Conservation (phyloP, 2,113 vertebrate genomes). For the Urocolius indicus region DNA sequence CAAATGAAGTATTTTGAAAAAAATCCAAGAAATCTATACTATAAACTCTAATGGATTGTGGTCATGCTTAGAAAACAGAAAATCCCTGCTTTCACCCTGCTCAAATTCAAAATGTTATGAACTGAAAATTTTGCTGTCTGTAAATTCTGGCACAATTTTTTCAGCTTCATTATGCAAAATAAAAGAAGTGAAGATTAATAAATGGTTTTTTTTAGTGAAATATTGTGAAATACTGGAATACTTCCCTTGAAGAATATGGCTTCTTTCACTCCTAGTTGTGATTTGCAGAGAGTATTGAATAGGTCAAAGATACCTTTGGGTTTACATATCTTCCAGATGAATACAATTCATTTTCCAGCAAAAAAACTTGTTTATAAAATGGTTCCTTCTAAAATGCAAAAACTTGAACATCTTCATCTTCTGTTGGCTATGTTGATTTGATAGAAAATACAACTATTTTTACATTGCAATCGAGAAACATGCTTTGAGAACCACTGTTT, state of each 20-base stretch:
- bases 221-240: not conserved
- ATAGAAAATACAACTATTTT: not conserved
- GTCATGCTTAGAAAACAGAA: not conserved
- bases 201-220: not conserved
- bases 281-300: not conserved
- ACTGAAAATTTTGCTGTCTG: not conserved
- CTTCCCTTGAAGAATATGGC: not conserved
- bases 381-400: not conserved
- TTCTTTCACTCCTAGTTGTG: not conserved
- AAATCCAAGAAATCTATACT: too few species aligned
- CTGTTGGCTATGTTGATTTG: not conserved
- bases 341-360: not conserved
- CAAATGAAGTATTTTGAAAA: not conserved
- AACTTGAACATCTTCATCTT: not conserved
- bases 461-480: not conserved
- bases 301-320: not conserved
- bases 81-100: not conserved
- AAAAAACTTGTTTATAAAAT: not conserved
- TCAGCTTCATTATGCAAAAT: not conserved
- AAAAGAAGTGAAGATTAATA: not conserved
- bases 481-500: not conserved
- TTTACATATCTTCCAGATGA: conserved; percentile 5
- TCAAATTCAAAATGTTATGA: not conserved
- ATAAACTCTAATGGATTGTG: not conserved
- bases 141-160: not conserved